Evolutionary conservation across 2,113 vertebrate genomes (phyloP).

Genomic region (Cervus canadensis): DNA sequence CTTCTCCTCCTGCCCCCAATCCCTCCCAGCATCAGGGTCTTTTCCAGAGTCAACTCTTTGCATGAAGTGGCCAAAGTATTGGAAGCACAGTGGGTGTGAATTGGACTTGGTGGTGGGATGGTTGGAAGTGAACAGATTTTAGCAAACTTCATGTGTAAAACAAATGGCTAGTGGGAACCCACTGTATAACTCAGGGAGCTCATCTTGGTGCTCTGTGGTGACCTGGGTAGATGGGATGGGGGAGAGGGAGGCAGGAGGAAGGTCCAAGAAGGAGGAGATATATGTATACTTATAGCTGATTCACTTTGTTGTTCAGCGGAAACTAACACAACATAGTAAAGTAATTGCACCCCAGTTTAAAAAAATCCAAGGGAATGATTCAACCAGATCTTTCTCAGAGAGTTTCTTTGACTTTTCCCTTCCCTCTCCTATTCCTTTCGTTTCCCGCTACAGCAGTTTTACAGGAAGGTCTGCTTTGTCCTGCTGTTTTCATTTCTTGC

Average conservation of each 20-base stretch:
- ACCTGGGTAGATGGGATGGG: neutral
- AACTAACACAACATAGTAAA: neutral
- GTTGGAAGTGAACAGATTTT: neutral
- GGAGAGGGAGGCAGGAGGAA: neutral
- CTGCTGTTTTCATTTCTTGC: neutral
- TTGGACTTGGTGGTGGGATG: neutral
- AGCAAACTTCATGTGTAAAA: neutral
- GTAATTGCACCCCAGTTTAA: neutral
- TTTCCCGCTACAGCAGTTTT: neutral
- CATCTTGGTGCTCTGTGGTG: neutral
- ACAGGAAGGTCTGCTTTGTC: neutral
- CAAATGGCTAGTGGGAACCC: neutral
- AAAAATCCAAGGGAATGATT: neutral
- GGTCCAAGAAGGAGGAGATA: neutral
- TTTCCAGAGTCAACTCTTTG: too few species aligned
- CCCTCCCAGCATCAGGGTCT: too few species aligned
- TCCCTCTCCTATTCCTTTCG: neutral
- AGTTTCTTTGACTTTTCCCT: neutral
- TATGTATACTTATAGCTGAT: neutral
- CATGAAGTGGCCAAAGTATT: too few species aligned
- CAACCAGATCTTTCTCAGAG: neutral
- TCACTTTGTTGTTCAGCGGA: neutral
- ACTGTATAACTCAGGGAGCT: neutral
- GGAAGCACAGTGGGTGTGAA: neutral
- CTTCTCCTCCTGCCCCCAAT: too few species aligned